Evolutionary conservation across 2,113 vertebrate species (phyloP), one percentile per base, ranked within the genome.

Genomic region (Mesitornis unicolor): DNA sequence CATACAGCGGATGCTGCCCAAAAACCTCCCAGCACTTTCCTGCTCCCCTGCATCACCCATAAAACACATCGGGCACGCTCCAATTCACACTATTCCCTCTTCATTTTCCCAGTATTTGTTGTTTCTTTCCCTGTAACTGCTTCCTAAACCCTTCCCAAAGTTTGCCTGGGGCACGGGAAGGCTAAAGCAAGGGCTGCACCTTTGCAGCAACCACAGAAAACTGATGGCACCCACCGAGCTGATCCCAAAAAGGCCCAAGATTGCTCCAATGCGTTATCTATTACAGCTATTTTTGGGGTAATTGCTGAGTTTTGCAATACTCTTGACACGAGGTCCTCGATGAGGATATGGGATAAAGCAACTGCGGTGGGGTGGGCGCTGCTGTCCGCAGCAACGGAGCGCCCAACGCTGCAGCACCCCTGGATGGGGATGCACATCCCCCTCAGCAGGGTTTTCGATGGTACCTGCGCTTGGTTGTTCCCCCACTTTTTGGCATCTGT

Each of bases 311-410:
- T 71, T 35, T 25, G 13, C 18, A 51, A 67, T 18, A 12, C 8
- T 59, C 4, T 5, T 15, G 42, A 33, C 40, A 26, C 4, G n/a
- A n/a, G n/a, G n/a, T n/a, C n/a, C n/a, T n/a, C n/a, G n/a, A n/a
- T n/a, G n/a, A n/a, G n/a, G n/a, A n/a, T n/a, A n/a, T n/a, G n/a
- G n/a, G n/a, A n/a, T n/a, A n/a, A n/a, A n/a, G n/a, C n/a, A n/a
- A n/a, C n/a, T n/a, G n/a, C n/a, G n/a, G n/a, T n/a, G n/a, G n/a
- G n/a, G n/a, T n/a, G n/a, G n/a, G n/a, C n/a, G n/a, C n/a, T n/a
- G 0, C 69, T 24, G 7, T 3, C 35, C 4, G 0, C 35, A 22
- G n/a, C 2, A 9, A 77, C 0, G 3, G 40, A n/a, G 26, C n/a
- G 0, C 14, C 40, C 25, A 14, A 5, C 0, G 1, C 1, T 4